Evolutionary conservation across 53 echinoderm and acorn worm species (phyloP).

Genomic region (Antedon mediterranea): DNA sequence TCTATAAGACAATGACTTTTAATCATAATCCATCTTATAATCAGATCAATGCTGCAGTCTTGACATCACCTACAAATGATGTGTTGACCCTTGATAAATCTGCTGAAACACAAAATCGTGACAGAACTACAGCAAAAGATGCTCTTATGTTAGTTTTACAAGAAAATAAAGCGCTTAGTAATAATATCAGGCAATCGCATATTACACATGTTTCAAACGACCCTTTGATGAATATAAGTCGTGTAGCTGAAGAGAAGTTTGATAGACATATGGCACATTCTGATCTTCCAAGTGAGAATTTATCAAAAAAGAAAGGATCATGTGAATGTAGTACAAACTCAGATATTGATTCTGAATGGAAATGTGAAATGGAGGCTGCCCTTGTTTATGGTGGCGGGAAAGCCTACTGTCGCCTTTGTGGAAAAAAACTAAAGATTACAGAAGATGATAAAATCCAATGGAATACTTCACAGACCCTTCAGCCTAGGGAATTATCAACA

Average conservation of each 20-base stretch:
- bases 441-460: neutral
- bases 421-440: neutral
- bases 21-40: constrained; percentile 2
- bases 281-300: neutral
- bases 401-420: neutral
- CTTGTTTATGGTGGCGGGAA: neutral
- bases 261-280: neutral
- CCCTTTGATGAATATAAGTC: constrained; percentile 32
- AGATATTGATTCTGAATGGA: constrained; percentile 5
- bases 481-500: neutral
- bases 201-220: constrained; percentile 18
- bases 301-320: neutral
- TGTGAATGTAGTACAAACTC: neutral
- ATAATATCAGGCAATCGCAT: neutral
- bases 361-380: neutral
- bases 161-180: neutral
- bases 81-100: constrained; percentile 35
- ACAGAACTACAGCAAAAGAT: constrained; percentile 10
- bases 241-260: neutral
- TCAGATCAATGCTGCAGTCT: constrained; percentile 13
- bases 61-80: constrained; percentile 44
- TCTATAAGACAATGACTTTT: neutral
- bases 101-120: neutral
- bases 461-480: neutral
- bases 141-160: constrained; percentile 23